Percentiles rank a stretch among this genome's conserved stretches.
phyloP scores from a whole-genome alignment of 2,113 vertebrate genomes.

The Ploceus nigricollis region DNA sequence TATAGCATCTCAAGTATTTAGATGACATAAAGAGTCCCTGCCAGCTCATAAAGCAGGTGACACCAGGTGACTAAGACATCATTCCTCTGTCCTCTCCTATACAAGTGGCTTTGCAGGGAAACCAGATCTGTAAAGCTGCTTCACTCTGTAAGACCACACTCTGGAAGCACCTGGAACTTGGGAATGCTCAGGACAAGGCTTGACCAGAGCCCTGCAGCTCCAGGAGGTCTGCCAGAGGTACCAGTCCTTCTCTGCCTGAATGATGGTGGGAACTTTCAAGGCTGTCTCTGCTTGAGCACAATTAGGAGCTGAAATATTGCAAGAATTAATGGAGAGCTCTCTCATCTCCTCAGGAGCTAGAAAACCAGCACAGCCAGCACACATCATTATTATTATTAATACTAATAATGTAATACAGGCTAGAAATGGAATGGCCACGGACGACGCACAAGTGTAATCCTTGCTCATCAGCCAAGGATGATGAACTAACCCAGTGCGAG shows the following conservation, averaged over 20 bases:
- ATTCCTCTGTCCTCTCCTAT: rapidly evolving
- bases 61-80: rapidly evolving
- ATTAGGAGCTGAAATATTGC: conserved; percentile 56
- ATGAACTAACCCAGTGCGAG: neutral
- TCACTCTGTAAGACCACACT: neutral
- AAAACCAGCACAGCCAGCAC: conserved; percentile 19
- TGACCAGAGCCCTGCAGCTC: neutral
- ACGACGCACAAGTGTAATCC: neutral
- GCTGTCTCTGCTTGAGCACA: conserved; percentile 11
- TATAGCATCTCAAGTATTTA: neutral
- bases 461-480: neutral
- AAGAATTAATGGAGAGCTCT: conserved; percentile 46
- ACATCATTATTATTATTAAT: conserved; percentile 54
- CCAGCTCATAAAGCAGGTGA: rapidly evolving
- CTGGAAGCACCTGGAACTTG: neutral
- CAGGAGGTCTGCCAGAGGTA: neutral
- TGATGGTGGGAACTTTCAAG: neutral
- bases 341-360: conserved; percentile 30
- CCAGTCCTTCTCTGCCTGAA: neutral
- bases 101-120: neutral
- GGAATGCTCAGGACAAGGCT: neutral
- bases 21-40: neutral
- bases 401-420: conserved; percentile 17
- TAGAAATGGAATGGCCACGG: conserved; percentile 11
- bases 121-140: rapidly evolving